Conservation (phyloP, 2,888 invertebrate genomes). For the Drosophila siamana region DNA sequence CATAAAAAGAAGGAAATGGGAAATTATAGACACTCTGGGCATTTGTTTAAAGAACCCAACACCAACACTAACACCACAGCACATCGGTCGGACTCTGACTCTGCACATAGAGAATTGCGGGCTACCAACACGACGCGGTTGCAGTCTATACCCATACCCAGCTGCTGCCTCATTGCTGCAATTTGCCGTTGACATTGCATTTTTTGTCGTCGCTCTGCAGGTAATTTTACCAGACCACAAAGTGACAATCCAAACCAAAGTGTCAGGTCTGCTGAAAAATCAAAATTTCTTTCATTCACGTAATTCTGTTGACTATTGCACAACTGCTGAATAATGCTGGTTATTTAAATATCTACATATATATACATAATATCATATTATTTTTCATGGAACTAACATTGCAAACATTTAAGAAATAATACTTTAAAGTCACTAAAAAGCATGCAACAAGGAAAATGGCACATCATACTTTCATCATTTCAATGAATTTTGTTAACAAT, state of each 20-base stretch:
- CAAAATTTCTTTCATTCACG: slow-evolving; percentile 5
- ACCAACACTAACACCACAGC: slow-evolving; percentile 45
- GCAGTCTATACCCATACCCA: slow-evolving; percentile 15
- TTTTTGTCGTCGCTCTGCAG: slow-evolving; percentile 20
- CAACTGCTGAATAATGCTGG: background rate
- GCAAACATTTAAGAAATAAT: too few species aligned
- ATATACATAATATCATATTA: background rate
- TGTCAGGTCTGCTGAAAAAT: slow-evolving; percentile 14
- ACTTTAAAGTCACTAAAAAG: too few species aligned
- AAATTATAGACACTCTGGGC: slow-evolving; percentile 70
- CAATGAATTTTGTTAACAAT: too few species aligned
- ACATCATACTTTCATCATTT: too few species aligned
- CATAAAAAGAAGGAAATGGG: slow-evolving; percentile 19
- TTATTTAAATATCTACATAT: background rate
- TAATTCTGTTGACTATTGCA: background rate
- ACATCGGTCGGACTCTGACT: slow-evolving; percentile 54
- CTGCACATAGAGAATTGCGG: slow-evolving; percentile 43
- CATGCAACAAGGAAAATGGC: too few species aligned
- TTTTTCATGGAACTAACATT: too few species aligned
- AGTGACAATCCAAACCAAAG: slow-evolving; percentile 23
- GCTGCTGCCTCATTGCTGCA: slow-evolving; percentile 13
- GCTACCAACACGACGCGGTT: slow-evolving; percentile 51
- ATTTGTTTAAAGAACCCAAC: slow-evolving; percentile 70
- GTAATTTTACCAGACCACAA: slow-evolving; percentile 43
- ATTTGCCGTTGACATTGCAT: slow-evolving; percentile 9